phyloP scores from a whole-genome alignment of 92 coral and sea anemone species.

The Zoanthus sociatus region DNA sequence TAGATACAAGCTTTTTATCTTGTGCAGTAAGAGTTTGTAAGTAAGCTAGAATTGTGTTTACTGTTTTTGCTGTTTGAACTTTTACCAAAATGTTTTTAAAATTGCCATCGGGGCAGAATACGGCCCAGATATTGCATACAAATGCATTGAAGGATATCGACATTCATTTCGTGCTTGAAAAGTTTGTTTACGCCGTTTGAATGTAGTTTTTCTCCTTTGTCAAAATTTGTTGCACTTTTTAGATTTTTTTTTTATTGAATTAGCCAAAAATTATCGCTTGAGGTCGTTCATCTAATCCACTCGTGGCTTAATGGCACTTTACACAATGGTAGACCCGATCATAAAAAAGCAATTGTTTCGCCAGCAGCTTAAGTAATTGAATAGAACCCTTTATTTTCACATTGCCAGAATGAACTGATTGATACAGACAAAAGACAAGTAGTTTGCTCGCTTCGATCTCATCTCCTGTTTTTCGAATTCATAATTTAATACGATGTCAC shows the following conservation, averaged over 20 bases:
- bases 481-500: constrained; percentile 15
- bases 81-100: constrained; percentile 1
- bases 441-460: neutral
- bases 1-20: too few species aligned
- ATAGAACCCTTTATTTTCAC: constrained; percentile 26
- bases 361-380: constrained; percentile 25
- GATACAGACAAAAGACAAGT: constrained; percentile 14
- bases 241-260: constrained; percentile 23
- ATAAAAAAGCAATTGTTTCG: constrained; percentile 34
- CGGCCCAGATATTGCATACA: neutral
- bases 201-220: constrained; percentile 21
- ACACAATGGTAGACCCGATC: constrained; percentile 10
- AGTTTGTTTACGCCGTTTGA: constrained; percentile 42
- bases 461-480: constrained; percentile 19
- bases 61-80: neutral
- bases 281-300: constrained; percentile 29
- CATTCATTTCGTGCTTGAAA: constrained; percentile 8
- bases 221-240: constrained; percentile 11
- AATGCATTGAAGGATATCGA: constrained; percentile 8
- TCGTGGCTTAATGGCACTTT: constrained; percentile 7
- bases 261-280: constrained; percentile 18
- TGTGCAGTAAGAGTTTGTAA: neutral
- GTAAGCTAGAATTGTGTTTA: neutral
- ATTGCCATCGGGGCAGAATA: constrained; percentile 10
- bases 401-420: constrained; percentile 12